Evolutionary conservation across 1,140 invertebrate genomes (phyloP).

Genomic region (Orchestia grillus): DNA sequence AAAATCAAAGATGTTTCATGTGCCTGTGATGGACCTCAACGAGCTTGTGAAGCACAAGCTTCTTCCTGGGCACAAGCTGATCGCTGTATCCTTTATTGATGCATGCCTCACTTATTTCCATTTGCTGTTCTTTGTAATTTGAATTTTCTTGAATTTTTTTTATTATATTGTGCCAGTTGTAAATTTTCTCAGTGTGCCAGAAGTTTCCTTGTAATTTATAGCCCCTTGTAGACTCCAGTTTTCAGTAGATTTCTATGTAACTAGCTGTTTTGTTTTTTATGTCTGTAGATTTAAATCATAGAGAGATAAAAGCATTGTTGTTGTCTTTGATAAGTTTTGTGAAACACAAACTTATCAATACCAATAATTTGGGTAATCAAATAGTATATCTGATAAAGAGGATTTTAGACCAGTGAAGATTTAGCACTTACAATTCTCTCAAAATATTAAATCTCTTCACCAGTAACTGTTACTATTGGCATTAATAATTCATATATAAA

Average conservation of each 20-base stretch:
- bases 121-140: neutral
- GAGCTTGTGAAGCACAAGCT: conserved; percentile 20
- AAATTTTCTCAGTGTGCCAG: neutral
- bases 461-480: no score
- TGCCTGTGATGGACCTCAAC: neutral
- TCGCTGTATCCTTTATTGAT: conserved; percentile 49
- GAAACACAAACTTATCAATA: no score
- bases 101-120: neutral
- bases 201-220: neutral
- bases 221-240: neutral
- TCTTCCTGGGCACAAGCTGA: conserved; percentile 31
- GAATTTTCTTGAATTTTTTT: neutral
- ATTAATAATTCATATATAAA: neutral
- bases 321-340: no score
- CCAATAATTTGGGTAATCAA: no score
- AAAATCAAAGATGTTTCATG: conserved; percentile 27
- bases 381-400: no score
- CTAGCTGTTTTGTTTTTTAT: neutral
- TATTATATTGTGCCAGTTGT: neutral
- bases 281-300: neutral
- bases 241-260: neutral
- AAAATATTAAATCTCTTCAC: no score
- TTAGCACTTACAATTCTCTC: no score
- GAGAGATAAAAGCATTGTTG: neutral
- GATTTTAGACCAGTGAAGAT: no score